These are phyloP conservation scores for Solen grandis DNA, from an alignment of 1,140 invertebrate species.

Conservation along the genomic window DNA sequence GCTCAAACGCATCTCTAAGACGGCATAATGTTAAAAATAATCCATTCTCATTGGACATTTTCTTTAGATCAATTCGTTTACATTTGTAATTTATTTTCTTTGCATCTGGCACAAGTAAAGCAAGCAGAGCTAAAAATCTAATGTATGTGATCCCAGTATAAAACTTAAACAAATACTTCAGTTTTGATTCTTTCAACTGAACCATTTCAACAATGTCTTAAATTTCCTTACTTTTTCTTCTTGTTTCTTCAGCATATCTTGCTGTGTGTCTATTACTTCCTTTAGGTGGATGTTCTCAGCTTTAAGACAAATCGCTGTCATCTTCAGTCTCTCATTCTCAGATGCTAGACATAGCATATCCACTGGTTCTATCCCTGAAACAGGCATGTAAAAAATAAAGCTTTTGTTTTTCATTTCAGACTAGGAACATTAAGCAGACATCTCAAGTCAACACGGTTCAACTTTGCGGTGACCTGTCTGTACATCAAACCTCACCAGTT, in stretches of 20 bases:
- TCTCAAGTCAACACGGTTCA: background rate
- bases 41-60: background rate
- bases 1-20: background rate
- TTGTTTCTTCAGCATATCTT: background rate
- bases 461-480: background rate
- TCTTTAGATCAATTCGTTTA: slow-evolving; percentile 3
- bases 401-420: background rate
- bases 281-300: background rate
- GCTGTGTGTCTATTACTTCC: background rate
- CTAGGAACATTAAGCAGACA: background rate
- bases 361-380: background rate
- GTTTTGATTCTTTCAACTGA: background rate
- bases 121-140: slow-evolving; percentile 15
- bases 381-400: background rate
- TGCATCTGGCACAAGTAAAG: slow-evolving; percentile 15
- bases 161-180: slow-evolving; percentile 7
- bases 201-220: background rate
- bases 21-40: too few relatives aligned
- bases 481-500: background rate
- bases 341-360: slow-evolving; percentile 41
- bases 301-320: background rate
- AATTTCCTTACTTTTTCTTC: background rate
- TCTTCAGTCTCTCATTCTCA: slow-evolving; percentile 9
- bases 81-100: slow-evolving; percentile 51
- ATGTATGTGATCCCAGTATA: slow-evolving; percentile 43